Evolutionary conservation across 2,888 invertebrate species (phyloP), one percentile per base, ranked within the genome.

Genomic region (Drosophila pseudotakahashii): DNA sequence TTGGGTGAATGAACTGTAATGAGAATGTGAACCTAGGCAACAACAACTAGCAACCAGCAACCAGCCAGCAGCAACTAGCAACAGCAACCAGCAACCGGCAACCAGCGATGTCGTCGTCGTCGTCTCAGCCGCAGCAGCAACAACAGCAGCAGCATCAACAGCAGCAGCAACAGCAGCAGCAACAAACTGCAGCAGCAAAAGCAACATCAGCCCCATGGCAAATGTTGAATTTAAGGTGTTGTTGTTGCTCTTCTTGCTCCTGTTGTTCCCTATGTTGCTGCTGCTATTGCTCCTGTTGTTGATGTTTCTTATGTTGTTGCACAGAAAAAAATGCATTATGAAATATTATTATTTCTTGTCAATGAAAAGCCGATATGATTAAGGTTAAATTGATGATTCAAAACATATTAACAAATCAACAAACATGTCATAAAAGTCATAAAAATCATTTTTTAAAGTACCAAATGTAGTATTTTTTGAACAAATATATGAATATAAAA

Each of bases 1-100:
- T 79, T 88, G 74, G 89, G 82, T 89, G 89, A 89, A 89, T 81
- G 88, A 89, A 84, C 89, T 86, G 82, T 89, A 89, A 89, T 89
- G 89, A 89, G 89, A 89, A 89, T 89, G 84, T 88, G 89, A 89
- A 84, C 89, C 88, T 87, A 89, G 78, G 76, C 79, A 54, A 19
- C 53, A 58, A 42, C 53, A 36, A 14, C 53, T 23, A 47, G 26
- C 64, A 62, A 41, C 68, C 55, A 57, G 50, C 55, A 5, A 42
- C 11, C 11, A 19, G 42, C 11, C 30, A 16, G 48, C 16, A 45
- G 34, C 63, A 58, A 45, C 68, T 3, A 45, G 32, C 59, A 39
- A 34, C 59, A 37, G 19, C 54, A 69, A 45, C 11, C 47, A 14
- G 19, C 54, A 69, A 45, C 11, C 47, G 14, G 19, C 44, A 45